Conservation (phyloP, 2,888 invertebrate genomes). For the Colletes collaris region DNA sequence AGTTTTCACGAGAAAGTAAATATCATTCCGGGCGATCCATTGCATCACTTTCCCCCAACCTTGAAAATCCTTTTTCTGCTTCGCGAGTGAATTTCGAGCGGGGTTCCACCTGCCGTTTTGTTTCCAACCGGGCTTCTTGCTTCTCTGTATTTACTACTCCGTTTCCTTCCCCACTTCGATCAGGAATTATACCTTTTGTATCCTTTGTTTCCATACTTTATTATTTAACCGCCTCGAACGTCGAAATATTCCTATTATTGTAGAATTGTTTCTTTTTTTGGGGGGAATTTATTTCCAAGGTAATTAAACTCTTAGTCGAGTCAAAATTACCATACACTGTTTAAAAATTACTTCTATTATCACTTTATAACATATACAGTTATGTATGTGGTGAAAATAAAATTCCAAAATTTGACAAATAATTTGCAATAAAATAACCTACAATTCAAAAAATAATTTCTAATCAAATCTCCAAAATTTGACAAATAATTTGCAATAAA, state of each 20-base stretch:
- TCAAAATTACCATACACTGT: too few relatives aligned
- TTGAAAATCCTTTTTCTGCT: slow-evolving; percentile 55
- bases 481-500: too few relatives aligned
- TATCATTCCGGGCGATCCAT: neutral
- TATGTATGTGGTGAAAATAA: too few relatives aligned
- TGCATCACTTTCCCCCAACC: slow-evolving; percentile 36
- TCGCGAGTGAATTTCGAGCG: slow-evolving; percentile 74
- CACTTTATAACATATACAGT: too few relatives aligned
- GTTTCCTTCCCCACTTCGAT: slow-evolving; percentile 38
- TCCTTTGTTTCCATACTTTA: neutral
- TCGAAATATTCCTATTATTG: neutral
- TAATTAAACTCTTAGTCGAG: neutral
- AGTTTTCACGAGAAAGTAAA: neutral
- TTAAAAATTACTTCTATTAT: too few relatives aligned
- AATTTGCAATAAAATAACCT: too few relatives aligned
- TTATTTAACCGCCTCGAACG: neutral
- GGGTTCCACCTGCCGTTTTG: slow-evolving; percentile 77
- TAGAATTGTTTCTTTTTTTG: neutral
- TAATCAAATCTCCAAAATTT: too few relatives aligned
- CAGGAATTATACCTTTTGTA: slow-evolving; percentile 1
- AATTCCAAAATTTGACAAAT: too few relatives aligned
- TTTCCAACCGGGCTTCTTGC: slow-evolving; percentile 63
- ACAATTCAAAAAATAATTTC: too few relatives aligned
- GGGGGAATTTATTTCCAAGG: too few relatives aligned
- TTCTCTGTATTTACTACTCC: slow-evolving; percentile 39